A percentile compares a stretch with the other conserved stretches of the same genome.
These are phyloP conservation scores for Anser cygnoides DNA, from an alignment of 2,113 vertebrate species.

Conservation along the genomic window DNA sequence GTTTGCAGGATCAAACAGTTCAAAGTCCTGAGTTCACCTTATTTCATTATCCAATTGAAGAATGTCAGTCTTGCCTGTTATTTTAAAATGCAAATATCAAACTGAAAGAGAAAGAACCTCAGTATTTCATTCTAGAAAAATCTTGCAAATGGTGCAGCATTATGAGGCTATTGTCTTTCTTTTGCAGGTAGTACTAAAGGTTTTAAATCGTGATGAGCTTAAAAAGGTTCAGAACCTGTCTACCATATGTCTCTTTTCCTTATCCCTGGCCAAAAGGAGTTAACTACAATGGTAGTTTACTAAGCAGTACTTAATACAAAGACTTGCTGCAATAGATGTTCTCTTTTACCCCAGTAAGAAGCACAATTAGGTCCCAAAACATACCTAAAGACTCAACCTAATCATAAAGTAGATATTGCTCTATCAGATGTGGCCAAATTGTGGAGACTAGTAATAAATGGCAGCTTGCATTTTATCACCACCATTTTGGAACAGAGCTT, in stretches of 20 bases:
- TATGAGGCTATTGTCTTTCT: background rate
- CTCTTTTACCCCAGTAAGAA: background rate
- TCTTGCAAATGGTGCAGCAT: background rate
- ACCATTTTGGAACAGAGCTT: background rate
- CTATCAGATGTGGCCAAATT: background rate
- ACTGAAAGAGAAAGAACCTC: background rate
- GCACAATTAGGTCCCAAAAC: rapidly evolving
- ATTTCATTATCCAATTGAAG: background rate
- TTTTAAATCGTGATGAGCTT: background rate
- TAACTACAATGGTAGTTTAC: background rate
- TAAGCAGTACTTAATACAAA: too few species aligned
- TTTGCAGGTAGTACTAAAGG: background rate
- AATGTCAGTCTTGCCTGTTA: background rate
- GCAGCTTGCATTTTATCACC: background rate
- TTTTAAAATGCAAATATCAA: background rate
- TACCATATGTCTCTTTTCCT: background rate
- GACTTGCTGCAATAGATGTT: background rate
- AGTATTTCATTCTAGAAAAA: background rate
- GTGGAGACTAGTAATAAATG: background rate
- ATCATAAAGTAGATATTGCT: background rate
- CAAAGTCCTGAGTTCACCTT: background rate
- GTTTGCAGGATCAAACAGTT: background rate
- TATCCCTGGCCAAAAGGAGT: background rate
- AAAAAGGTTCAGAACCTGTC: background rate
- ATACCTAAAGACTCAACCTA: background rate